A percentile compares a stretch with the other conserved stretches of the same genome.
phyloP scores from a whole-genome alignment of 2,888 invertebrate genomes.

The Ceratothoa steindachneri region DNA sequence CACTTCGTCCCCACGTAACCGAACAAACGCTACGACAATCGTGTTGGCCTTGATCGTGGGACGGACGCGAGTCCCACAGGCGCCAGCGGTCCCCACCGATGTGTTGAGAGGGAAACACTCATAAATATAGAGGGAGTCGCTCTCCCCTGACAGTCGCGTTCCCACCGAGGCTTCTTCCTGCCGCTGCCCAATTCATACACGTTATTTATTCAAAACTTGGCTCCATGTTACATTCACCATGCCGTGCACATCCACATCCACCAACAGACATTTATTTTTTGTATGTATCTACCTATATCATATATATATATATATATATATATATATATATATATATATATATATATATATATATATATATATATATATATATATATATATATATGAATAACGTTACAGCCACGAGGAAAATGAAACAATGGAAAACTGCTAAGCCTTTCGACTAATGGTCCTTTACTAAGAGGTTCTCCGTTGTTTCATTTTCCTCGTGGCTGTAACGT shows the following conservation, averaged over 20 bases:
- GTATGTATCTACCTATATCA: no score
- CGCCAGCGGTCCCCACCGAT: neutral
- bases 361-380: no score
- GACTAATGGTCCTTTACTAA: no score
- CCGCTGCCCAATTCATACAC: neutral
- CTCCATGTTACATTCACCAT: no score
- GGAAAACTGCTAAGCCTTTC: no score
- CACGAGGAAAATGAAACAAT: no score
- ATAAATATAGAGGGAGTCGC: constrained; percentile 24
- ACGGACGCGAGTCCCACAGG: neutral
- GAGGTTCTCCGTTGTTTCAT: no score
- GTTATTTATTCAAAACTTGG: constrained; percentile 8
- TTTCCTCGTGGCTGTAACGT: no score
- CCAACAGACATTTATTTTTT: no score
- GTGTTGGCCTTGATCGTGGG: neutral
- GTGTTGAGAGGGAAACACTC: constrained; percentile 11
- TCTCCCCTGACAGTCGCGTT: constrained; percentile 16
- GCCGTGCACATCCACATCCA: no score
- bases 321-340: neutral
- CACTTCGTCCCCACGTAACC: neutral
- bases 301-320: neutral
- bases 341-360: no score
- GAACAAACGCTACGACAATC: neutral
- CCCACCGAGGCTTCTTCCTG: neutral
- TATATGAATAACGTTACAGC: no score